Conservation (phyloP, 1,140 invertebrate species). For the Cotesia glomerata region DNA sequence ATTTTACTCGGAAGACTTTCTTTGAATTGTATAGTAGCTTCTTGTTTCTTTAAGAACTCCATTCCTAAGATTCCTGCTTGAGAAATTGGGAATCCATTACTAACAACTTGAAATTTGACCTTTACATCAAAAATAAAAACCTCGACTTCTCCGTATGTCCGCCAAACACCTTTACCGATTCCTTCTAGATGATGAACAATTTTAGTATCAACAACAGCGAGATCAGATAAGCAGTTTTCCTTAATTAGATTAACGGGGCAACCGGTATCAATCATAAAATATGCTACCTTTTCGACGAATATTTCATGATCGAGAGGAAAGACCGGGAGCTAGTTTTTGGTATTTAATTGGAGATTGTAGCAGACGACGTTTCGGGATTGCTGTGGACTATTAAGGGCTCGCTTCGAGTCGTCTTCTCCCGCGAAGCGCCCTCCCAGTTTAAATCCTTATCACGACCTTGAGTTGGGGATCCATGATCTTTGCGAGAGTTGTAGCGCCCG, state of each 20-base stretch:
- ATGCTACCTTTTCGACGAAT: neutral
- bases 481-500: too few relatives aligned
- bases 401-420: too few relatives aligned
- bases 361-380: neutral
- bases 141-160: neutral
- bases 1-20: neutral
- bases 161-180: neutral
- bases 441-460: neutral
- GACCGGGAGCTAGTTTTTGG: neutral
- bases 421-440: too few relatives aligned
- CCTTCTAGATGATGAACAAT: neutral
- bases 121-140: neutral
- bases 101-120: slow-evolving; percentile 1
- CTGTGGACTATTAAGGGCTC: too few relatives aligned
- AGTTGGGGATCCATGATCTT: too few relatives aligned
- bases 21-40: neutral
- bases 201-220: neutral
- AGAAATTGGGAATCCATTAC: neutral
- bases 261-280: neutral
- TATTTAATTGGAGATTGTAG: neutral
- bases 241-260: neutral
- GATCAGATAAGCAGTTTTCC: neutral
- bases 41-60: neutral
- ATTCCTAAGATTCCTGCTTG: neutral
- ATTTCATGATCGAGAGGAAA: neutral